Evolutionary conservation across 1,140 invertebrate species (phyloP).

Genomic region (Triops cancriformis): DNA sequence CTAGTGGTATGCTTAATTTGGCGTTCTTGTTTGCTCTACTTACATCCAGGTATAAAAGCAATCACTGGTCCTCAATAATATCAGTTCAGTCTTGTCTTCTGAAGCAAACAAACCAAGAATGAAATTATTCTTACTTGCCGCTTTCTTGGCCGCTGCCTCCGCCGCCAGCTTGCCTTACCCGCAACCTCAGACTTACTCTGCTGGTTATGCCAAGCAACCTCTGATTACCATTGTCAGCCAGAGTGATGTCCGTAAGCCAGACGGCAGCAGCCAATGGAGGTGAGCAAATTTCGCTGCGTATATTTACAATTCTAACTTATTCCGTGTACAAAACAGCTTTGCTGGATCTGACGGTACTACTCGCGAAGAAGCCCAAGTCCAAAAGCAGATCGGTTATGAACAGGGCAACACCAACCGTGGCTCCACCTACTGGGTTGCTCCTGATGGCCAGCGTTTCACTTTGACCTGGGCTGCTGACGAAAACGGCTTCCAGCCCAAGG

Average conservation of each 20-base stretch:
- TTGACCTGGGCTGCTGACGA: conserved; percentile 32
- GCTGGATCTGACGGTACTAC: conserved; percentile 23
- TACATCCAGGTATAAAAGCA: neutral
- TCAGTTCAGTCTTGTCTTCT: neutral
- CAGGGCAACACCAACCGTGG: conserved; percentile 27
- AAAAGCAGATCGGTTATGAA: conserved; percentile 26
- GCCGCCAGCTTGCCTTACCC: neutral
- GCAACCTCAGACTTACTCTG: neutral
- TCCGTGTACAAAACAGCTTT: neutral
- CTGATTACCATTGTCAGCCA: neutral
- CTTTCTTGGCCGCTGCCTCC: conserved; percentile 8
- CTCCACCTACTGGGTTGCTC: conserved; percentile 23
- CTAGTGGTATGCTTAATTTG: too few relatives aligned
- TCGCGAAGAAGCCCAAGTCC: conserved; percentile 19
- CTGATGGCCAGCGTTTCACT: conserved; percentile 30
- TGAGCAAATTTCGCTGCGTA: neutral
- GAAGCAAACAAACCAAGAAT: neutral
- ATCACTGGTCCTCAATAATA: neutral
- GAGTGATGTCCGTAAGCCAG: neutral
- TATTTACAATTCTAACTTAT: neutral
- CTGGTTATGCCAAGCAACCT: neutral
- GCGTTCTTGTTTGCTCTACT: neutral
- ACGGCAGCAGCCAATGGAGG: conserved; percentile 7
- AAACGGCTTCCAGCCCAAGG: conserved; percentile 31
- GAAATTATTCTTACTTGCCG: neutral